Base-by-base conservation (phyloP, 2,888 invertebrate species). In the Enchytraeus crypticus region DNA sequence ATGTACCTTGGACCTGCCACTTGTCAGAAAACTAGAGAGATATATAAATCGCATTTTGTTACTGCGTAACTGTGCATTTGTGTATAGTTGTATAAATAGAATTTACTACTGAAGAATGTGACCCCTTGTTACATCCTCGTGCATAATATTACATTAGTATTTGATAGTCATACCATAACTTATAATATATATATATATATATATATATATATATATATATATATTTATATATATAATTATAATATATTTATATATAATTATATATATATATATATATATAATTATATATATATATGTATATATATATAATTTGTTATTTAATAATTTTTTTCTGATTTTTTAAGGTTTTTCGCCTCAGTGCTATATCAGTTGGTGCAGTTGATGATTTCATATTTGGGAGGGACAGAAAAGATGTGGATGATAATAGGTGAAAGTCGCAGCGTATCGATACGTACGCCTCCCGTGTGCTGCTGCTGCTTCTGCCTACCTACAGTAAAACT, bases 331-430 rank as follows among this genome's bases (percentile, higher is more conserved):
- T 14, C 11, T 43, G 43, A 14, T 51, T 30, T 2, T 23, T 51
- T 30, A 23, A 51, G 53, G 30, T 51, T 51, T 27, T 30, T 51
- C 53, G 53, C 29, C 14, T 32, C 32, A 18, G 53, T 51, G 21
- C 30, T 51, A 18, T 51, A 51, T n/a, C 53, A 51, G 53, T 51
- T 51, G 53, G 53, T 51, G 30, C 32, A 51, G 53, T 23, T 51
- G 32, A 51, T 51, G 1, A 33, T 51, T 2, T 30, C 30, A 30
- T 51, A 51, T 29, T 33, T 51, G n/a, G 53, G 53, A 51, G 53
- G 53, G 30, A 51, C 32, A 51, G 53, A 51, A 2, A 51, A 51
- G 53, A 51, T 51, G 53, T 51, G 53, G 53, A 29, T 3, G 21
- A 51, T 51, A 21, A 51, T 51, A 11, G 53, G 53, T n/a, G 32